Evolutionary conservation across 2,888 invertebrate genomes (phyloP), one percentile per base, ranked within the genome.

Genomic region (Flexamia atlantica): DNA sequence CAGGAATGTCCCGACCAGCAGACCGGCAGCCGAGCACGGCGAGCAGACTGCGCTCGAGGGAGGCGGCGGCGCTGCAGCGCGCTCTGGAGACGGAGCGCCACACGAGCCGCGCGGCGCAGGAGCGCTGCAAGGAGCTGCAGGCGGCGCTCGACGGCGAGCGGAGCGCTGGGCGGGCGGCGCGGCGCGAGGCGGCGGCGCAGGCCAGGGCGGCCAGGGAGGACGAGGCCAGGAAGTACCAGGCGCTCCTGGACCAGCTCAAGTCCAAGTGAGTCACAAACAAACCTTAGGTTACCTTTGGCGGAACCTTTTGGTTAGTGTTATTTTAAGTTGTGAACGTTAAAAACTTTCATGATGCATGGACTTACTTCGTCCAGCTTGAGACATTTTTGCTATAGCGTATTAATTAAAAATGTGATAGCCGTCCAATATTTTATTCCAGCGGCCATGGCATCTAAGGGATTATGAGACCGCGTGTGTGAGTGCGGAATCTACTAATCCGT

Each of bases 131-230:
- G 68, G 76, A 72, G 12, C 81, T 85, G 30, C 81, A 82, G 53
- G 50, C 80, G 76, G 84, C 84, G 68, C 83, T 85, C 46, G 85
- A 85, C 50, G 60, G 84, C 68, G 85, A 85, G 79, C 83, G 85
- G 68, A 84, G 82, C 83, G 85, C 85, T 76, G 81, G 82, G 7
- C 79, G 80, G 50, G 79, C 83, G 68, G 68, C 74, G 23, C 36
- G 70, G 9, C 50, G 85, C 14, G 84, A 85, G n/a, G 30, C 70
- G 7, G 79, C 81, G 30, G 60, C 68, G 5, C 84, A 85, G 64
- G 81, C 80, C 0, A 76, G 83, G 64, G 82, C 68, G 0, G 68
- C 36, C 25, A 80, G 82, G 40, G 83, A 85, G 79, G 76, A 84
- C 40, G 84, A 83, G 68, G 72, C 68, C 23, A 74, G 50, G 17